Evolutionary conservation across 2,797 vertebrate species (phyloP).

Genomic region (Mormyrops boulengeri): DNA sequence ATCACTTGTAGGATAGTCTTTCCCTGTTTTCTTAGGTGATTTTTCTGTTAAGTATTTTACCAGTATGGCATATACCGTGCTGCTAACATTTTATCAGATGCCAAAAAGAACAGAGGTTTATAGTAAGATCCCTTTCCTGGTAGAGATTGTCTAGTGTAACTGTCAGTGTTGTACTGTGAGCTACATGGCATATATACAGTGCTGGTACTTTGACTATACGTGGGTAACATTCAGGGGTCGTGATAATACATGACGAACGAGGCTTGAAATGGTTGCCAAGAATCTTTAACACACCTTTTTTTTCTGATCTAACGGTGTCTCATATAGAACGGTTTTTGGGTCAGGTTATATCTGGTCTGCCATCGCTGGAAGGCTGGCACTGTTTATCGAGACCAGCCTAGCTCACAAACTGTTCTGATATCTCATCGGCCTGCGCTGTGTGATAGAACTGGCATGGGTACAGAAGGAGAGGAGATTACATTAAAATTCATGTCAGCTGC

Average conservation of each 20-base stretch:
- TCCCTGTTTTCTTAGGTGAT: background rate
- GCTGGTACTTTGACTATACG: background rate
- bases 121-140: background rate
- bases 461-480: slow-evolving; percentile 13
- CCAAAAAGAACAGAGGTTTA: background rate
- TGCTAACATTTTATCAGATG: background rate
- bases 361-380: slow-evolving; percentile 10
- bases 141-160: background rate
- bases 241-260: background rate
- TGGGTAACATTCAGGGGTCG: background rate
- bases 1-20: background rate
- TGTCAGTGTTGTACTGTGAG: background rate
- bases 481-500: slow-evolving; percentile 15
- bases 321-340: slow-evolving; percentile 12
- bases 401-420: slow-evolving; percentile 17
- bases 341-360: slow-evolving; percentile 18
- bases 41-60: background rate
- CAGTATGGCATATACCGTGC: background rate
- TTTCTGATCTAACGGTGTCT: background rate
- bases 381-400: background rate
- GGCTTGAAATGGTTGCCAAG: background rate
- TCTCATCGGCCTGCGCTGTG: background rate
- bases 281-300: slow-evolving; percentile 8
- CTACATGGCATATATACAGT: background rate
- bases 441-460: slow-evolving; percentile 3